Conservation (phyloP, 2,113 vertebrate genomes). For the Todiramphus chloris region DNA sequence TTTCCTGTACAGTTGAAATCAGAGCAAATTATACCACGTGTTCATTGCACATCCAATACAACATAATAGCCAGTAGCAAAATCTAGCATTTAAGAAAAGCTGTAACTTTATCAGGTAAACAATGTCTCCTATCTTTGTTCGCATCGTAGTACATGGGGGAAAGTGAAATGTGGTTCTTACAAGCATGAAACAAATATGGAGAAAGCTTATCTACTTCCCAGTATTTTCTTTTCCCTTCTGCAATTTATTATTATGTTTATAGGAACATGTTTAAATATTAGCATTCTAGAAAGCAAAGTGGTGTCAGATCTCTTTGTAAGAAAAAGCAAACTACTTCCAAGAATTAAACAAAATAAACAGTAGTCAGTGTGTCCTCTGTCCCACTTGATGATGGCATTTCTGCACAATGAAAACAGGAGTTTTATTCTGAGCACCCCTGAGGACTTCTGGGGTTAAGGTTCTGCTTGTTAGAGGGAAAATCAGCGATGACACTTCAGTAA, state of each 20-base stretch:
- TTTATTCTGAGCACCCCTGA: not conserved
- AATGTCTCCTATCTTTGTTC: not conserved
- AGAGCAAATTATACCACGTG: not conserved
- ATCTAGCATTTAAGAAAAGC: not conserved
- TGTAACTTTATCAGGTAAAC: not conserved
- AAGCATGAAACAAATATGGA: not conserved
- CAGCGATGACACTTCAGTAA: not conserved
- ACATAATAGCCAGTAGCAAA: not conserved
- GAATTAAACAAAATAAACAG: not conserved
- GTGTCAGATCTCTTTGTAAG: not conserved
- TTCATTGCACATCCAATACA: not conserved
- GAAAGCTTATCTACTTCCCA: not conserved
- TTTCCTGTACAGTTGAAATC: not conserved
- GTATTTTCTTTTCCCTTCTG: not conserved
- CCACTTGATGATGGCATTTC: not conserved
- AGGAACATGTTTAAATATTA: not conserved
- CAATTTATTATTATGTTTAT: not conserved
- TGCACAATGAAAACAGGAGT: not conserved
- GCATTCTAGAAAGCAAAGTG: not conserved
- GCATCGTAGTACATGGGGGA: not conserved
- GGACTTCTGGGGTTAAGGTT: not conserved
- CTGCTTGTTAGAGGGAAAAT: not conserved
- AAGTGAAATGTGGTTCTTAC: not conserved
- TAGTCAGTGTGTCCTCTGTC: not conserved
- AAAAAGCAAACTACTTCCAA: not conserved